Evolutionary conservation across 2,797 vertebrate genomes (phyloP).

Genomic region (Triplophysa yarkandensis): DNA sequence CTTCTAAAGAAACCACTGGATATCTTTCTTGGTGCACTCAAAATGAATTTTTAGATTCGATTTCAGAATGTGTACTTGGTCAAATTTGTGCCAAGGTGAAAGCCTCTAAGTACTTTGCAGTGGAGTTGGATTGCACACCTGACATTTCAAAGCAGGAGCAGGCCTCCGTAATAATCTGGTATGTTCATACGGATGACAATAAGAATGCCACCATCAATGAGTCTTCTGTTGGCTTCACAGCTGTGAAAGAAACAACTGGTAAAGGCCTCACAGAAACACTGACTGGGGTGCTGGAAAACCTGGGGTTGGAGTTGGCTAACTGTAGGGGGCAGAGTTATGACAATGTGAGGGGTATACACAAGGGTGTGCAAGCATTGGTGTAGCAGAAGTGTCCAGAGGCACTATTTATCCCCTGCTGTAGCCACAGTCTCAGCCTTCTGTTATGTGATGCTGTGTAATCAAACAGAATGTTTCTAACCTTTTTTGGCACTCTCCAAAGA

Average conservation of each 20-base stretch:
- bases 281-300: neutral
- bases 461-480: slow-evolving; percentile 29
- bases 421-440: slow-evolving; percentile 16
- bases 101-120: slow-evolving; percentile 34
- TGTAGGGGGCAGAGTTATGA: slow-evolving; percentile 4
- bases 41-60: slow-evolving; percentile 35
- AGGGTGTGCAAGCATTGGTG: slow-evolving; percentile 30
- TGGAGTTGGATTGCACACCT: slow-evolving; percentile 38
- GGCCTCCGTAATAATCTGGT: neutral
- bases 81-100: slow-evolving; percentile 27
- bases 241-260: slow-evolving; percentile 42
- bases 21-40: slow-evolving; percentile 31
- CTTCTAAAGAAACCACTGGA: too few species aligned
- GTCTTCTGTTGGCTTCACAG: slow-evolving; percentile 32
- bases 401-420: too few species aligned
- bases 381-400: too few species aligned
- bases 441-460: slow-evolving; percentile 39
- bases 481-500: slow-evolving; percentile 41
- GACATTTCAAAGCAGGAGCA: slow-evolving; percentile 41
- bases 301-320: slow-evolving; percentile 8
- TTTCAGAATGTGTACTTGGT: slow-evolving; percentile 26
- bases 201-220: neutral
- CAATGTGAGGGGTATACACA: slow-evolving; percentile 36
- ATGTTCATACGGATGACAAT: slow-evolving; percentile 21
- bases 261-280: slow-evolving; percentile 27